These are phyloP conservation scores for Drosophila orena DNA, from an alignment of 1,140 invertebrate species.

Conservation along the genomic window DNA sequence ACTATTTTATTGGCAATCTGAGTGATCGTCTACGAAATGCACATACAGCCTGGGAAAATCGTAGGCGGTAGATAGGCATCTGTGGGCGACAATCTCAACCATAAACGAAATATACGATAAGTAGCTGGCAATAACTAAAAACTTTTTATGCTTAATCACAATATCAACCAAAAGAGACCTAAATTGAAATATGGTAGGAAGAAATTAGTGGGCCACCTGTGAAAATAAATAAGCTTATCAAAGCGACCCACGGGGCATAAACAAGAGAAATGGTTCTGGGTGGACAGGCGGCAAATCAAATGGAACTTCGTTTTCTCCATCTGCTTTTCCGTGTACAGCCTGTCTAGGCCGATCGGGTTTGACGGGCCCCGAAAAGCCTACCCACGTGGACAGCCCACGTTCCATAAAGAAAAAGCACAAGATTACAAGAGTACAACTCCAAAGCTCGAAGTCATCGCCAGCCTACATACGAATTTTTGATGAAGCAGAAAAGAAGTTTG, in stretches of 20 bases:
- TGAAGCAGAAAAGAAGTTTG: slow-evolving; percentile 46
- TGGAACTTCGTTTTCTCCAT: slow-evolving; percentile 40
- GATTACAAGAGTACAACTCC: slow-evolving; percentile 32
- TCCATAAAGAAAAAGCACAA: slow-evolving; percentile 1
- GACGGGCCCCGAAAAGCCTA: slow-evolving; percentile 47
- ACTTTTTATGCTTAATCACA: slow-evolving; percentile 48
- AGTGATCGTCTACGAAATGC: not conserved
- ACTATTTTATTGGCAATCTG: not conserved
- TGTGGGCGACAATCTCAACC: slow-evolving; percentile 21
- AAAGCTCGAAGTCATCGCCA: slow-evolving; percentile 40
- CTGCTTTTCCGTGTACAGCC: slow-evolving; percentile 37
- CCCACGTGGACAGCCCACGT: slow-evolving; percentile 45
- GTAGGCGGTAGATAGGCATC: slow-evolving; percentile 7
- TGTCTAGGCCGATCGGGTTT: slow-evolving; percentile 50
- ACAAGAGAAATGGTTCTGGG: slow-evolving; percentile 22
- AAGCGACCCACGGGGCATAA: slow-evolving; percentile 50
- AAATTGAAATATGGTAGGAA: slow-evolving; percentile 26
- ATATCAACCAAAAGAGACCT: not conserved
- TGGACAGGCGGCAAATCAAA: slow-evolving; percentile 52
- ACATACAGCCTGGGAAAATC: not conserved
- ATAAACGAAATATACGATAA: slow-evolving; percentile 53
- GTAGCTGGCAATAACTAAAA: slow-evolving; percentile 45
- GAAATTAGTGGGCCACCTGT: slow-evolving; percentile 67
- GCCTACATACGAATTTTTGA: slow-evolving; percentile 42
- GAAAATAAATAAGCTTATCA: slow-evolving; percentile 72